These are phyloP conservation scores for Drosophila varians DNA, from an alignment of 1,140 invertebrate species.

Conservation along the genomic window DNA sequence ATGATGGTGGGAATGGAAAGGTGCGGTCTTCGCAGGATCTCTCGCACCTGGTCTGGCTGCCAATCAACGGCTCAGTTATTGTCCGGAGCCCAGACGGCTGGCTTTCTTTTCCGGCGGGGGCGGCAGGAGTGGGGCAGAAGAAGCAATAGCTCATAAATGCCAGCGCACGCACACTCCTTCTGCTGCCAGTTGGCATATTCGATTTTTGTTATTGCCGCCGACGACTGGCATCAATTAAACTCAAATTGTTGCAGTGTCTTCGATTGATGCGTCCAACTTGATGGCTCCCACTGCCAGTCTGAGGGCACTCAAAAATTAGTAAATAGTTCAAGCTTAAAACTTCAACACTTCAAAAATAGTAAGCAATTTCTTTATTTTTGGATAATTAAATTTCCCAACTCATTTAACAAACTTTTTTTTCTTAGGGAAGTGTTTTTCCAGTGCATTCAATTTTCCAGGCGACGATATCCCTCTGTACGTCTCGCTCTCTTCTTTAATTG, in stretches of 20 bases:
- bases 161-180: conserved; percentile 40
- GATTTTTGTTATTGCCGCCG: conserved; percentile 38
- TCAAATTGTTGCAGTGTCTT: conserved; percentile 73
- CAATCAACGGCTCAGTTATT: conserved; percentile 73
- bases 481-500: conserved; percentile 28
- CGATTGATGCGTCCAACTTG: conserved; percentile 37
- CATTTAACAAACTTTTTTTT: too few species aligned
- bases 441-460: conserved; percentile 33
- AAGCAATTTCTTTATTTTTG: too few species aligned
- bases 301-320: neutral
- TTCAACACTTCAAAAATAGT: too few species aligned
- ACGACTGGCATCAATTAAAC: conserved; percentile 74
- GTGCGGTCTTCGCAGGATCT: neutral
- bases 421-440: too few species aligned
- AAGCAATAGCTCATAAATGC: conserved; percentile 47
- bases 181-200: conserved; percentile 12
- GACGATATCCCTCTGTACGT: conserved; percentile 16
- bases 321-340: too few species aligned
- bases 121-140: neutral
- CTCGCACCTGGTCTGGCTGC: conserved; percentile 30
- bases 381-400: too few species aligned
- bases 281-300: neutral
- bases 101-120: conserved; percentile 42
- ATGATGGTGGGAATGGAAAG: neutral
- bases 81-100: conserved; percentile 39